Base-by-base conservation (phyloP, 2,888 invertebrate species). In the Lutraria lutraria region DNA sequence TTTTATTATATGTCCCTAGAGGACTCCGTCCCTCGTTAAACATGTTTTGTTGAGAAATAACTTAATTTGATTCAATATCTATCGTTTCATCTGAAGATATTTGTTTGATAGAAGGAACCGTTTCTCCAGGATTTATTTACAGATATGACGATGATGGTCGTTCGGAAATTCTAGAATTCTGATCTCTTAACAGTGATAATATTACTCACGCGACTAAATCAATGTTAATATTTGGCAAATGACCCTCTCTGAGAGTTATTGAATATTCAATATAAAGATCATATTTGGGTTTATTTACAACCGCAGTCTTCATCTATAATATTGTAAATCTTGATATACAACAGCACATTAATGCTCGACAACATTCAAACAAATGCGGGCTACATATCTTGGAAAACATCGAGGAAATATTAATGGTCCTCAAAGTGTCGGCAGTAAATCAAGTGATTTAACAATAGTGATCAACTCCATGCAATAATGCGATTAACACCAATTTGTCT, bases 81-180 rank as follows among this genome's bases (percentile, higher is more conserved):
- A 87, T 87, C 87, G 79, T 83, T 79, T 25, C 81, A 86, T 86
- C 86, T 68, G n/a, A 72, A 53, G 81, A 86, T 86, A 79, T 80
- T 87, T 85, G 72, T 31, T 34, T 25, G 87, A 87, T 87, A 82
- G 72, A 34, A 72, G 25, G n/a, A 54, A 76, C 34, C 29, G 54
- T 53, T 76, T 43, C 60, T 29, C 79, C 12, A 34, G 60, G 84
- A 85, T 79, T 60, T 85, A 85, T 85, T 76, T 34, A 34, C 85
- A 31, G 76, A 76, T 76, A 76, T 34, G 34, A 76, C 25, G 31
- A 6, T 76, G 76, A 76, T 34, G 29, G 76, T 31, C 29, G 76
- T 16, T 31, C 19, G 16, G 76, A 76, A 76, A 3, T 19, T 76
- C 76, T 34, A 19, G 76, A 76, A 31, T 34, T 16, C 13, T 19